A percentile compares a stretch with the other conserved stretches of the same genome.
These are phyloP conservation scores for Drosophila dives DNA, from an alignment of 2,888 invertebrate genomes.

Conservation along the genomic window DNA sequence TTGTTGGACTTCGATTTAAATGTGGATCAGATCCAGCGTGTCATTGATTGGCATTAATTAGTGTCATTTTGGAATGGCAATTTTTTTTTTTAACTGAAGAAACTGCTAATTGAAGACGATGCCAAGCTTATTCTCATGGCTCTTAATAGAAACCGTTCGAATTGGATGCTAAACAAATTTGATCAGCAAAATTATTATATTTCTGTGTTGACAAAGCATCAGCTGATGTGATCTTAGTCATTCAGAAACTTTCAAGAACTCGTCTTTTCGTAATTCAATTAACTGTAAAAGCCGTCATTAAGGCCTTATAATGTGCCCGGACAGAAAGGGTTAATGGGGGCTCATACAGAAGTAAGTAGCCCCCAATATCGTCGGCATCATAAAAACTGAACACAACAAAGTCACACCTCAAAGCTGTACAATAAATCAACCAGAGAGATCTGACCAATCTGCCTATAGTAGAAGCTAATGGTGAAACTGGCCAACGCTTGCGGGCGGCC, in stretches of 20 bases:
- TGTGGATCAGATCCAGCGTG: constrained; percentile 33
- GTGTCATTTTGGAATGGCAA: constrained; percentile 30
- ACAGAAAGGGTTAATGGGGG: too few species aligned
- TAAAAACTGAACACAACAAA: constrained; percentile 74
- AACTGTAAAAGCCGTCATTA: constrained; percentile 78
- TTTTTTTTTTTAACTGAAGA: constrained; percentile 64
- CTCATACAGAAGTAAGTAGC: constrained; percentile 37
- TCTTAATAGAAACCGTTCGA: constrained; percentile 38
- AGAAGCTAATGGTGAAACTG: constrained; percentile 5
- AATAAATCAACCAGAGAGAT: constrained; percentile 66
- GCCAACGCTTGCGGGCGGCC: constrained; percentile 63
- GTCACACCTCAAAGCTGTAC: constrained; percentile 73
- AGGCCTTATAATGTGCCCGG: constrained; percentile 45
- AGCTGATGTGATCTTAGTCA: constrained; percentile 26
- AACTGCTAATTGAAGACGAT: constrained; percentile 65
- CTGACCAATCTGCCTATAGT: constrained; percentile 43
- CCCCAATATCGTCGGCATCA: constrained; percentile 45
- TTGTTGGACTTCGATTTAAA: constrained; percentile 21
- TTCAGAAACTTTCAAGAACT: constrained; percentile 39
- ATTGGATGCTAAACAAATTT: constrained; percentile 57
- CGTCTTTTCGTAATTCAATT: constrained; percentile 67
- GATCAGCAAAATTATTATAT: too few species aligned
- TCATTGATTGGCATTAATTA: constrained; percentile 70
- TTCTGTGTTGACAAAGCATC: neutral
- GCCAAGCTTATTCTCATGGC: constrained; percentile 40